Percentiles rank a stretch among this genome's conserved stretches.
Conservation (phyloP, 2,797 vertebrate genomes). For the Phataginus tricuspis region DNA sequence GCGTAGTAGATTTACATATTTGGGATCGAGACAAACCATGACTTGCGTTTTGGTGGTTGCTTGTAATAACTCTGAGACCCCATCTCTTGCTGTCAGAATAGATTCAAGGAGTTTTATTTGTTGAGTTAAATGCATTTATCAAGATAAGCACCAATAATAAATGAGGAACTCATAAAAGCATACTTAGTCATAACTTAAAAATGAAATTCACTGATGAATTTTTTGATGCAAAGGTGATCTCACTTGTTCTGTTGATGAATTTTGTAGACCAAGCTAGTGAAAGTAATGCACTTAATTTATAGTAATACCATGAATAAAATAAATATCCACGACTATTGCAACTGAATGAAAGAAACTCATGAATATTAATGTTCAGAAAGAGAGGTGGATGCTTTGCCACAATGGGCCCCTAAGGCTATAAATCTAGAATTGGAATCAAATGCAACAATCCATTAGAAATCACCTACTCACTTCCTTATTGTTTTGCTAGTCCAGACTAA, state of each 20-base stretch:
- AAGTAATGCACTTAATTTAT: background rate
- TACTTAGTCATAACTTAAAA: background rate
- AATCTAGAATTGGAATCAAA: conserved; percentile 50
- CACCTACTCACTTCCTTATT: background rate
- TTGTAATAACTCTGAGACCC: background rate
- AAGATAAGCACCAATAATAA: background rate
- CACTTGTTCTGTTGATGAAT: background rate
- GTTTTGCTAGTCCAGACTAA: conserved; percentile 36
- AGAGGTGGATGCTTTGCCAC: background rate
- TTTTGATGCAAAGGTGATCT: background rate
- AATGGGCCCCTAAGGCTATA: background rate
- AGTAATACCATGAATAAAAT: background rate
- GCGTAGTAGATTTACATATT: background rate
- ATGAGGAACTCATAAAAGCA: background rate
- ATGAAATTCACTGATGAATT: background rate
- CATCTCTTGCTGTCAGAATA: background rate
- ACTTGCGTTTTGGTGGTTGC: background rate
- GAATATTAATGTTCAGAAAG: conserved; percentile 28
- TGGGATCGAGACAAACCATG: background rate
- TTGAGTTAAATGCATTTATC: background rate
- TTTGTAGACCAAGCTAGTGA: background rate
- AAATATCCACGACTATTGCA: background rate
- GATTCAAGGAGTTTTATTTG: background rate
- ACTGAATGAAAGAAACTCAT: conserved; percentile 17
- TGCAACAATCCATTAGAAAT: conserved; percentile 63